A percentile compares a stretch with the other conserved stretches of the same genome.
Conservation (phyloP, 2,113 vertebrate genomes). For the Lampris megalopsis region DNA sequence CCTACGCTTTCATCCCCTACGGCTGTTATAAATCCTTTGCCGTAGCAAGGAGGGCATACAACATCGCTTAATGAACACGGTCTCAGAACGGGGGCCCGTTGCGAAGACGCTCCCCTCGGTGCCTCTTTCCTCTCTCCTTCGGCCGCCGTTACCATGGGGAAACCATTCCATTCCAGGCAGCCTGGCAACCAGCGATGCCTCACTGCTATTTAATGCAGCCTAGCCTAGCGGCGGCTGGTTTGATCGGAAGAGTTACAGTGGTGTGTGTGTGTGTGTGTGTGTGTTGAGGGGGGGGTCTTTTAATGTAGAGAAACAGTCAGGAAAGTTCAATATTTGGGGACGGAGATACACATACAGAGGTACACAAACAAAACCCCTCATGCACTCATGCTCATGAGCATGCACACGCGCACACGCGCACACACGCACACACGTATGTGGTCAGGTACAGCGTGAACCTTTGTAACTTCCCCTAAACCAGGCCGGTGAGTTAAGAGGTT, state of each 20-base stretch:
- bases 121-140: conserved; percentile 43
- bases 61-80: conserved; percentile 51
- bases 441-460: not conserved
- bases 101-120: conserved; percentile 23
- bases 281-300: not conserved
- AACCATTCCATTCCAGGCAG: conserved; percentile 69
- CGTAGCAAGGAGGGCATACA: conserved; percentile 21
- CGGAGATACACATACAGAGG: not conserved
- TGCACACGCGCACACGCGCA: not conserved
- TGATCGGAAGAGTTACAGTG: too few relatives aligned
- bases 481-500: conserved; percentile 35
- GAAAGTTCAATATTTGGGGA: conserved; percentile 67
- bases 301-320: conserved; percentile 26
- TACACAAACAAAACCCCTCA: not conserved
- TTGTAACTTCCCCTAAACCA: conserved; percentile 3
- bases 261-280: too few relatives aligned
- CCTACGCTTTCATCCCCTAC: conserved; percentile 31
- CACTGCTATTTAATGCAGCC: conserved; percentile 35
- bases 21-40: conserved; percentile 38
- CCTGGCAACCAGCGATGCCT: conserved; percentile 75
- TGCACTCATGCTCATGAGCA: not conserved
- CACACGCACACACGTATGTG: not conserved
- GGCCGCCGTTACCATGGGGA: conserved; percentile 72
- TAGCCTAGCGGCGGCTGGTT: too few relatives aligned
- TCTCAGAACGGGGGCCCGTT: conserved; percentile 26